Conservation (phyloP, 1,140 invertebrate genomes). For the Eubasilissa regina region DNA sequence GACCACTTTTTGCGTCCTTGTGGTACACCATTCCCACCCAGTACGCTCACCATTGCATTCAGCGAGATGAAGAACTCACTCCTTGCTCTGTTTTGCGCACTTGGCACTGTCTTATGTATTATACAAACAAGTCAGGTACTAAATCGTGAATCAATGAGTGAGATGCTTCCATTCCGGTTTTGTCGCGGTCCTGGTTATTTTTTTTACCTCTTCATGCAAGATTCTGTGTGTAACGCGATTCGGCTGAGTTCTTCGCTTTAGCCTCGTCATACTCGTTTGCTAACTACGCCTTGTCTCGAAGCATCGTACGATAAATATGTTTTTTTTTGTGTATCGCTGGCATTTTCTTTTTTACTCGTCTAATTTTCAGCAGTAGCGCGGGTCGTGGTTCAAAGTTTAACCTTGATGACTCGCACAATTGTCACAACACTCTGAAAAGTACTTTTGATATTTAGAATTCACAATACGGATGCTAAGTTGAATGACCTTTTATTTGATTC, state of each 20-base stretch:
- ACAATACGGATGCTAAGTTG: slow-evolving; percentile 25
- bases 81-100: slow-evolving; percentile 5
- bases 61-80: slow-evolving; percentile 26
- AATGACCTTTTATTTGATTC: slow-evolving; percentile 38
- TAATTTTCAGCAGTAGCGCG: background rate
- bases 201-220: slow-evolving; percentile 6
- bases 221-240: background rate
- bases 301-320: background rate
- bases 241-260: background rate
- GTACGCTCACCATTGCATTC: background rate
- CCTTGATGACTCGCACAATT: background rate
- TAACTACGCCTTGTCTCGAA: background rate
- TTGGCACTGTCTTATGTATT: slow-evolving; percentile 13
- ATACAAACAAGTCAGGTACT: slow-evolving; percentile 28
- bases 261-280: no score
- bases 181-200: slow-evolving; percentile 43
- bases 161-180: slow-evolving; percentile 42
- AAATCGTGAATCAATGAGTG: slow-evolving; percentile 41
- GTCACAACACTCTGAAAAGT: slow-evolving; percentile 22
- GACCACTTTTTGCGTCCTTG: slow-evolving; percentile 54
- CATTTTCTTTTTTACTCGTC: slow-evolving; percentile 6
- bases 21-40: background rate
- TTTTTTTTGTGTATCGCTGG: background rate
- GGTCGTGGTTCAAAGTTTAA: slow-evolving; percentile 9
- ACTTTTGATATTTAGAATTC: slow-evolving; percentile 14